phyloP scores from a whole-genome alignment of 1,140 invertebrate genomes.

The Pseudobourletiella spinata region DNA sequence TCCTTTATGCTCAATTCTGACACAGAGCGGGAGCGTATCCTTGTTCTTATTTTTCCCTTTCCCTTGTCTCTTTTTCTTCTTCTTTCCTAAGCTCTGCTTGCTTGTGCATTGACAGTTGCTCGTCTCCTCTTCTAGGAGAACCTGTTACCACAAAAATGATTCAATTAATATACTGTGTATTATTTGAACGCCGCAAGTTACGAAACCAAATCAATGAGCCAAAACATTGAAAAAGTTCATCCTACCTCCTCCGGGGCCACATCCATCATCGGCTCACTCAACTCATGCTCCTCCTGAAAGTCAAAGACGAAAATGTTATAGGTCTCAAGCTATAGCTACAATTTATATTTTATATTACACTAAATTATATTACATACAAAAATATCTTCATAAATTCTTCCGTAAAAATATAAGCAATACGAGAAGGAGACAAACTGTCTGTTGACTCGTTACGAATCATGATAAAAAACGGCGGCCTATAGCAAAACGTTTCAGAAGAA shows the following conservation, averaged over 20 bases:
- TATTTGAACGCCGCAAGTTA: constrained; percentile 29
- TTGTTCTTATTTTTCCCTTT: not conserved
- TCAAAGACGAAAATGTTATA: not conserved
- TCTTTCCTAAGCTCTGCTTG: constrained; percentile 40
- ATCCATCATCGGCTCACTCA: not conserved
- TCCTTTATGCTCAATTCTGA: not conserved
- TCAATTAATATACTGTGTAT: constrained; percentile 36
- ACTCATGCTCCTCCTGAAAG: not conserved
- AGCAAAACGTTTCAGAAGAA: too few relatives aligned
- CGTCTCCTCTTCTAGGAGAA: not conserved
- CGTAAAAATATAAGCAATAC: too few relatives aligned
- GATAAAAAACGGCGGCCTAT: too few relatives aligned
- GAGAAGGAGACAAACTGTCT: too few relatives aligned
- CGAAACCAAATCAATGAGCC: too few relatives aligned
- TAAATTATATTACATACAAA: too few relatives aligned
- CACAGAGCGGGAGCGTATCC: not conserved
- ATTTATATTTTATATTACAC: too few relatives aligned
- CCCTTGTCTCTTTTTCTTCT: constrained; percentile 20
- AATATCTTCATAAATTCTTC: too few relatives aligned
- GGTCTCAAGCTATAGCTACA: too few relatives aligned
- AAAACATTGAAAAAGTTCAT: too few relatives aligned
- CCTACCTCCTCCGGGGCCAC: not conserved
- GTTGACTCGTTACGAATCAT: too few relatives aligned
- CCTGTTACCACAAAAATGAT: not conserved
- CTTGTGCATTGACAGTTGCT: constrained; percentile 12